phyloP scores from a whole-genome alignment of 2,888 invertebrate genomes.

The Monopis laevigella region DNA sequence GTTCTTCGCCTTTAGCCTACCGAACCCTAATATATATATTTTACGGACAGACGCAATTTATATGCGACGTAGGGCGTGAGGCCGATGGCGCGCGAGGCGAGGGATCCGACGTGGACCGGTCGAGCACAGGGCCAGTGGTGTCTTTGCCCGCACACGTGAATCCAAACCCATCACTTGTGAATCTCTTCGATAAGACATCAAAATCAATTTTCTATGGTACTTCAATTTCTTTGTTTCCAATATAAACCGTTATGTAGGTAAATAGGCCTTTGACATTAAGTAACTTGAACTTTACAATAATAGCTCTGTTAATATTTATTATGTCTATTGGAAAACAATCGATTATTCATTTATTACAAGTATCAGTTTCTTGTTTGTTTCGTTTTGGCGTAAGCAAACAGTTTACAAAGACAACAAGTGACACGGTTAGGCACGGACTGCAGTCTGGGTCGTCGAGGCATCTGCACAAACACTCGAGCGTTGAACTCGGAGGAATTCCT shows the following conservation, averaged over 20 bases:
- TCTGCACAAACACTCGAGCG: constrained; percentile 44
- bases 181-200: too few species aligned
- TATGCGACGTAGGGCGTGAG: constrained; percentile 11
- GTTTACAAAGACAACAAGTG: constrained; percentile 1
- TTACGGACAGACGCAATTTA: constrained; percentile 11
- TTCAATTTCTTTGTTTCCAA: too few species aligned
- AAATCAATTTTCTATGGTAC: too few species aligned
- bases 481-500: constrained; percentile 45
- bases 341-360: not conserved
- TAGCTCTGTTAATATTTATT: too few species aligned
- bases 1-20: not conserved
- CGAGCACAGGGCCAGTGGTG: not conserved
- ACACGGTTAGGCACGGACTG: constrained; percentile 9
- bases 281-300: too few species aligned
- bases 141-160: constrained; percentile 10
- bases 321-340: too few species aligned
- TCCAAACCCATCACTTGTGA: not conserved
- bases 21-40: constrained; percentile 7
- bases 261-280: too few species aligned
- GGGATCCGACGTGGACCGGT: constrained; percentile 8
- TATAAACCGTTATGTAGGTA: too few species aligned
- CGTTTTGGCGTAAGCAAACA: too few species aligned
- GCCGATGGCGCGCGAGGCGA: constrained; percentile 3
- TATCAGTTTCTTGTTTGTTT: constrained; percentile 3
- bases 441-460: constrained; percentile 21